phyloP scores from a whole-genome alignment of 2,797 vertebrate genomes.

The Picus viridis region DNA sequence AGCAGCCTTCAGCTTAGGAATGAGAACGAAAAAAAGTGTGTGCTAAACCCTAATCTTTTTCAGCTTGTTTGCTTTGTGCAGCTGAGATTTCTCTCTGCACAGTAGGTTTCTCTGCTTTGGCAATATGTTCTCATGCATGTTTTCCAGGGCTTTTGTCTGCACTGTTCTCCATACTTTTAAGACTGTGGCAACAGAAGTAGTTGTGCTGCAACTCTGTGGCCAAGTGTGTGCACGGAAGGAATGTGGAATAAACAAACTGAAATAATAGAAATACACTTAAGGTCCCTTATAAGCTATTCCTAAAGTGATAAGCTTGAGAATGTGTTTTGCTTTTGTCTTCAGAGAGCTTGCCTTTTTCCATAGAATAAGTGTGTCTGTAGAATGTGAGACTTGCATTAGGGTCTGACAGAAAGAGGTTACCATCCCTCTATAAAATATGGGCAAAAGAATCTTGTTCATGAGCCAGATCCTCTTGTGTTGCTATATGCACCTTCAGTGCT shows the following conservation, averaged over 20 bases:
- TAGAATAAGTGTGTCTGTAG: neutral
- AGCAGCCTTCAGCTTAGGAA: neutral
- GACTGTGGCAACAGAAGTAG: neutral
- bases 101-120: neutral
- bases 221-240: neutral
- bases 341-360: neutral
- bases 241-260: neutral
- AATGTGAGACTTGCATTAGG: neutral
- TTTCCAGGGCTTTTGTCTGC: neutral
- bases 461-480: neutral
- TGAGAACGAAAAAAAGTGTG: neutral
- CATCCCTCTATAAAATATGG: neutral
- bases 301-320: neutral
- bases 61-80: neutral
- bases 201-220: neutral
- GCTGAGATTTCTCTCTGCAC: neutral
- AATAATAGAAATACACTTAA: neutral
- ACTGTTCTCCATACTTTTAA: neutral
- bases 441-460: neutral
- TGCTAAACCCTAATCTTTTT: neutral
- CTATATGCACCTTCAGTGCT: neutral
- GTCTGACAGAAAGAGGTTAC: neutral
- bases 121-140: neutral
- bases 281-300: neutral
- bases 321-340: neutral